Conservation (phyloP, 1,140 invertebrate species). For the Aculops lycopersici region DNA sequence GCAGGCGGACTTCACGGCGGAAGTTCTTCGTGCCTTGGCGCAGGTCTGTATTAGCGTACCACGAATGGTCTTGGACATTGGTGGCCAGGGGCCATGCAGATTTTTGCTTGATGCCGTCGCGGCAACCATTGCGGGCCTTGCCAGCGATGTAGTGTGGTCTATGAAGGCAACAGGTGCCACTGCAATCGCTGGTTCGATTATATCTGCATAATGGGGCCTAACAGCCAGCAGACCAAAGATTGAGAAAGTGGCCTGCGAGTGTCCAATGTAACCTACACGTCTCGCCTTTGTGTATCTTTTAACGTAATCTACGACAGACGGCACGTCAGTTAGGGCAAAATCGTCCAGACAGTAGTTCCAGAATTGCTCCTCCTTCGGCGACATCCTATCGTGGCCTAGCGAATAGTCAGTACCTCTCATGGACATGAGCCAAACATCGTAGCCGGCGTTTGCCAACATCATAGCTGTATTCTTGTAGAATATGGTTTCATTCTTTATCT, state of each 20-base stretch:
- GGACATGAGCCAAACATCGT: slow-evolving; percentile 6
- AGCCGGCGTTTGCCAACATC: slow-evolving; percentile 2
- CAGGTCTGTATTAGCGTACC: too few species aligned
- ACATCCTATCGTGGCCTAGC: too few species aligned
- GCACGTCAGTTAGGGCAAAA: slow-evolving; percentile 34
- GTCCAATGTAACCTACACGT: slow-evolving; percentile 27
- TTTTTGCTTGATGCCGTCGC: too few species aligned
- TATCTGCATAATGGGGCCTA: slow-evolving; percentile 27
- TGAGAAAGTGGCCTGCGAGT: slow-evolving; percentile 29
- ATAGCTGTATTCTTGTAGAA: too few species aligned
- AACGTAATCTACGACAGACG: slow-evolving; percentile 29
- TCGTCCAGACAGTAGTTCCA: slow-evolving; percentile 22
- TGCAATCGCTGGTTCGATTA: slow-evolving; percentile 20
- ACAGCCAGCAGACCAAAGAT: slow-evolving; percentile 28
- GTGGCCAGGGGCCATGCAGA: too few species aligned
- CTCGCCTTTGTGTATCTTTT: slow-evolving; percentile 15
- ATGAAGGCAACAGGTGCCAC: slow-evolving; percentile 41
- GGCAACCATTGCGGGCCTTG: too few species aligned
- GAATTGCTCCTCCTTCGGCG: too few species aligned
- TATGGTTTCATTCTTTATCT: too few species aligned
- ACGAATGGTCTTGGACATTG: too few species aligned
- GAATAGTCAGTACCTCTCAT: too few species aligned
- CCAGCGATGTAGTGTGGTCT: slow-evolving; percentile 30
- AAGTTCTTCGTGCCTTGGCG: too few species aligned
- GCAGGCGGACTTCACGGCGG: too few species aligned